Evolutionary conservation across 2,888 invertebrate genomes (phyloP).

Genomic region (Cephus runcator): DNA sequence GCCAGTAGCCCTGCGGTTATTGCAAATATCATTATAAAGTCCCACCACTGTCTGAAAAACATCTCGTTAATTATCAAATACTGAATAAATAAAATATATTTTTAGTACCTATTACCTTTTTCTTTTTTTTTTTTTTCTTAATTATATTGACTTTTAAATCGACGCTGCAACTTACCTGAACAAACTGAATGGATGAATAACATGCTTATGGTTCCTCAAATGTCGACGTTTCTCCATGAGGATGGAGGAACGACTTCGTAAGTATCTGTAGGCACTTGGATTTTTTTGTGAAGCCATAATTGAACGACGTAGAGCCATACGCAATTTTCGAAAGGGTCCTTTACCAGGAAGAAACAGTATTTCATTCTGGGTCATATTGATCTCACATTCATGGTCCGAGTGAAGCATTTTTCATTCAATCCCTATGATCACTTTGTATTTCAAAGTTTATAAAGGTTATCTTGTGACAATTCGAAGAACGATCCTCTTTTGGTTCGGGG

Average conservation of each 20-base stretch:
- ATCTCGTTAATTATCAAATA: constrained; percentile 7
- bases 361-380: constrained; percentile 36
- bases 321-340: constrained; percentile 27
- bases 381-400: constrained; percentile 46
- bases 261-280: constrained; percentile 49
- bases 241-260: constrained; percentile 54
- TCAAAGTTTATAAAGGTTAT: neutral
- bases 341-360: constrained; percentile 42
- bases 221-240: constrained; percentile 53
- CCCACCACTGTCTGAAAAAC: constrained; percentile 56
- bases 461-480: neutral
- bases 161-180: constrained; percentile 46
- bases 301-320: constrained; percentile 29
- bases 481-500: neutral
- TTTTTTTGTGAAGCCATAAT: constrained; percentile 56
- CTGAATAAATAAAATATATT: constrained; percentile 2
- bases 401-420: constrained; percentile 18
- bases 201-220: constrained; percentile 36
- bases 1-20: constrained; percentile 45
- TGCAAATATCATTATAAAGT: constrained; percentile 53
- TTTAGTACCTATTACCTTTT: neutral
- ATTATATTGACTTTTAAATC: neutral
- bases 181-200: constrained; percentile 59
- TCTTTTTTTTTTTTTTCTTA: neutral
- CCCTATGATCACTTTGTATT: neutral